Evolutionary conservation across 2,888 invertebrate species (phyloP).

Genomic region (Acleris emargana): DNA sequence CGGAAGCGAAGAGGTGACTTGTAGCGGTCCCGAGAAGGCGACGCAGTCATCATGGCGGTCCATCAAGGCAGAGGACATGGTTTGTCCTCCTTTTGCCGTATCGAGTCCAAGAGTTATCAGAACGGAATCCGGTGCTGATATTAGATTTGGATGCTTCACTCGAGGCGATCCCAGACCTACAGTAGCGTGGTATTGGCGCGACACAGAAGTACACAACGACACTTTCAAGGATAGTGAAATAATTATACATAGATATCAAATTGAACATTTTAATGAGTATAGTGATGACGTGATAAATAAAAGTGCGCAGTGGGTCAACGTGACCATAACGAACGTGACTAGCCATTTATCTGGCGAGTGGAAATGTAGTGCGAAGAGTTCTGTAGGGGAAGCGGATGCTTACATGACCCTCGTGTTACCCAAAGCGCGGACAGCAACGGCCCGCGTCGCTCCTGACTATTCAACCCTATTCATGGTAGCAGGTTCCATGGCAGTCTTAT

Average conservation of each 20-base stretch:
- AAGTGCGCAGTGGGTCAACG: conserved; percentile 89
- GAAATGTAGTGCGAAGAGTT: conserved; percentile 90
- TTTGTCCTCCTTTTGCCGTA: conserved; percentile 89
- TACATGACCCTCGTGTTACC: conserved; percentile 83
- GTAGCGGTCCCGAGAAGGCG: conserved; percentile 87
- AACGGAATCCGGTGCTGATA: conserved; percentile 91
- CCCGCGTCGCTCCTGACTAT: conserved; percentile 88
- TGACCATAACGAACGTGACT: conserved; percentile 92
- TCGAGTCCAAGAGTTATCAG: conserved; percentile 84
- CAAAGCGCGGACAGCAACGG: conserved; percentile 88
- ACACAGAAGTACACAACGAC: conserved; percentile 68
- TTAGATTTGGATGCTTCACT: conserved; percentile 91
- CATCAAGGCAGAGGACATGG: conserved; percentile 89
- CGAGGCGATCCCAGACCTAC: conserved; percentile 92
- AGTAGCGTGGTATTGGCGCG: conserved; percentile 91
- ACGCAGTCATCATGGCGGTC: conserved; percentile 89
- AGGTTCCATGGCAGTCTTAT: conserved; percentile 87
- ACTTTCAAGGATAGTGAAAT: conserved; percentile 66
- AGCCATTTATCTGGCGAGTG: conserved; percentile 93
- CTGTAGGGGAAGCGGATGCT: conserved; percentile 83
- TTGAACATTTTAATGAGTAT: conserved; percentile 65
- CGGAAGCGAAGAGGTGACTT: conserved; percentile 88
- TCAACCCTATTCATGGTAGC: conserved; percentile 88
- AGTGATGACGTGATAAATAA: conserved; percentile 71
- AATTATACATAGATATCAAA: conserved; percentile 58